phyloP scores from a whole-genome alignment of 2,113 vertebrate genomes.

The Athene cunicularia region DNA sequence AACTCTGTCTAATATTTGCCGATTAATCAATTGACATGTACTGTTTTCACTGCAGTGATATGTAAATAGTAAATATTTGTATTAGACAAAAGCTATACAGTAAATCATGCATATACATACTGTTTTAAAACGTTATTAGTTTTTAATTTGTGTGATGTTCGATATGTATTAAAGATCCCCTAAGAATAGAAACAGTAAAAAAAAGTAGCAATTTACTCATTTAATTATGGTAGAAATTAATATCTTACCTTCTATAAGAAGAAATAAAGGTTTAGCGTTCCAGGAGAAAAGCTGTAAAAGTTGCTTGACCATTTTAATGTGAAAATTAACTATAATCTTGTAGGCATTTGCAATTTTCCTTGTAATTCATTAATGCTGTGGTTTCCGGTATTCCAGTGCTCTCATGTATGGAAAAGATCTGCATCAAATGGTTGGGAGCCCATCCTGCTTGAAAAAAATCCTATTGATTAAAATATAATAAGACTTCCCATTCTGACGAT shows the following conservation, averaged over 20 bases:
- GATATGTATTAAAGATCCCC: not conserved
- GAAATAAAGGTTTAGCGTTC: not conserved
- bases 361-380: not conserved
- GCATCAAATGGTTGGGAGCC: slow-evolving; percentile 12
- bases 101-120: not conserved
- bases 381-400: slow-evolving; percentile 13
- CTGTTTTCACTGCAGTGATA: not conserved
- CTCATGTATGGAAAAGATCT: not conserved
- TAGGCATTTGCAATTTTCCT: not conserved
- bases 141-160: not conserved
- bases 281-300: not conserved
- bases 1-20: not conserved
- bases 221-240: not conserved
- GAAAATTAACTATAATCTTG: slow-evolving; percentile 16
- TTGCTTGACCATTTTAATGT: not conserved
- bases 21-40: not conserved
- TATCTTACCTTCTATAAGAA: slow-evolving; percentile 14
- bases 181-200: not conserved
- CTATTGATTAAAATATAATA: not conserved
- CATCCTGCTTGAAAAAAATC: slow-evolving; percentile 48
- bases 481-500: not conserved
- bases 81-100: not conserved
- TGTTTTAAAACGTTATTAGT: not conserved
- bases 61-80: slow-evolving; percentile 20
- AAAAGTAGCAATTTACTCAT: not conserved